These are phyloP conservation scores for Diachrysia chrysitis DNA, from an alignment of 2,888 invertebrate species.

Conservation along the genomic window DNA sequence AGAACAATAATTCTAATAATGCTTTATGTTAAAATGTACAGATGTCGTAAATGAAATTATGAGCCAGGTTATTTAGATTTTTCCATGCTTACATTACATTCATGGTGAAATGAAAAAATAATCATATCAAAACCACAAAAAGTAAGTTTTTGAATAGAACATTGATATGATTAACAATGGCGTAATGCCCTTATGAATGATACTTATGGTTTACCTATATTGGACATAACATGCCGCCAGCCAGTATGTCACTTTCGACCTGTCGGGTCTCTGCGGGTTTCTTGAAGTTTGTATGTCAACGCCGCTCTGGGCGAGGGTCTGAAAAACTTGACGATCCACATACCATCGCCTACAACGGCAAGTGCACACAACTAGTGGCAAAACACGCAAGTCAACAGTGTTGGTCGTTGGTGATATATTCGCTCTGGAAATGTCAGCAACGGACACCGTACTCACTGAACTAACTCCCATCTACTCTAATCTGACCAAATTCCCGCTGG, in stretches of 20 bases:
- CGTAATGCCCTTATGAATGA: conserved; percentile 86
- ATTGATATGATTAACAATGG: conserved; percentile 79
- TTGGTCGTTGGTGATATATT: conserved; percentile 85
- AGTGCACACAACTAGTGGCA: conserved; percentile 84
- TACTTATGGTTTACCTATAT: conserved; percentile 89
- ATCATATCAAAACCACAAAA: conserved; percentile 73
- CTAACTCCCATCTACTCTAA: conserved; percentile 72
- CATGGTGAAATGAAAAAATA: conserved; percentile 75
- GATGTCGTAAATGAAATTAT: conserved; percentile 28
- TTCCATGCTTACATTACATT: conserved; percentile 54
- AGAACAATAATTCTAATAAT: background rate
- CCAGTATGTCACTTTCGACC: conserved; percentile 85
- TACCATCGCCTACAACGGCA: conserved; percentile 88
- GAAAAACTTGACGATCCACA: conserved; percentile 90
- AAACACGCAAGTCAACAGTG: conserved; percentile 79
- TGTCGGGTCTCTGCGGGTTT: conserved; percentile 82
- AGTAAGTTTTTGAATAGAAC: conserved; percentile 62
- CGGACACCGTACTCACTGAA: conserved; percentile 84
- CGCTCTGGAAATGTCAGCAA: conserved; percentile 86
- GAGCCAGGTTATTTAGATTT: conserved; percentile 25
- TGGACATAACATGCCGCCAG: conserved; percentile 85
- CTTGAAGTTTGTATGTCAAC: conserved; percentile 83
- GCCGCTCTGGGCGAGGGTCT: conserved; percentile 88
- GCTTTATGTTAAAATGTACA: conserved; percentile 17
- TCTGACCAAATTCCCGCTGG: conserved; percentile 72